A percentile compares a stretch with the other conserved stretches of the same genome.
Evolutionary conservation across 2,797 vertebrate species (phyloP).

Genomic region (Coregonus suidteri): DNA sequence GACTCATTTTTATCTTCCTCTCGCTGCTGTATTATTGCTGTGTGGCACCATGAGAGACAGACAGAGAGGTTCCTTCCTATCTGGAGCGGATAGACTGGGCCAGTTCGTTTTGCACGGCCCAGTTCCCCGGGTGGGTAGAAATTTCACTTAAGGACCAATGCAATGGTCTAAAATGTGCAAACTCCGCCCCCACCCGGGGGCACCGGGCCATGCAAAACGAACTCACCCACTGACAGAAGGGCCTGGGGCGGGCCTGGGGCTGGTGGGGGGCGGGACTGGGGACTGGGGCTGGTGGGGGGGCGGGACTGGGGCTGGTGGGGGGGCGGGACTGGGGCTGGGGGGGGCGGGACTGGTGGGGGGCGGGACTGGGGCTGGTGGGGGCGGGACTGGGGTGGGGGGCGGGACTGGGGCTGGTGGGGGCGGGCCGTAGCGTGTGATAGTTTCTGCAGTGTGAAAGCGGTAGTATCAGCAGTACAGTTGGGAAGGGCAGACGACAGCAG

Average conservation of each 20-base stretch:
- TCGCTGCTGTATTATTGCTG: not conserved
- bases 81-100: not conserved
- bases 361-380: not conserved
- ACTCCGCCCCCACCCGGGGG: no score
- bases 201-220: no score
- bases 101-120: no score
- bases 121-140: not conserved
- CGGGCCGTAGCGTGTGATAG: conserved; percentile 43
- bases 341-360: no score
- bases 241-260: no score
- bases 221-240: conserved; percentile 32
- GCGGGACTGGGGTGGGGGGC: not conserved
- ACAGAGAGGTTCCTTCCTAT: no score
- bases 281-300: no score
- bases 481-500: conserved; percentile 15
- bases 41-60: not conserved
- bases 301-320: not conserved
- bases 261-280: no score
- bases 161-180: no score
- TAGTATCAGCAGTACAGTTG: conserved; percentile 52
- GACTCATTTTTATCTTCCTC: not conserved
- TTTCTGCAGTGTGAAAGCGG: conserved; percentile 43
- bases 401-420: not conserved
- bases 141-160: no score
- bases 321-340: not conserved